Conservation (phyloP, 2,113 vertebrate species). For the Nannobrachium achirus region DNA sequence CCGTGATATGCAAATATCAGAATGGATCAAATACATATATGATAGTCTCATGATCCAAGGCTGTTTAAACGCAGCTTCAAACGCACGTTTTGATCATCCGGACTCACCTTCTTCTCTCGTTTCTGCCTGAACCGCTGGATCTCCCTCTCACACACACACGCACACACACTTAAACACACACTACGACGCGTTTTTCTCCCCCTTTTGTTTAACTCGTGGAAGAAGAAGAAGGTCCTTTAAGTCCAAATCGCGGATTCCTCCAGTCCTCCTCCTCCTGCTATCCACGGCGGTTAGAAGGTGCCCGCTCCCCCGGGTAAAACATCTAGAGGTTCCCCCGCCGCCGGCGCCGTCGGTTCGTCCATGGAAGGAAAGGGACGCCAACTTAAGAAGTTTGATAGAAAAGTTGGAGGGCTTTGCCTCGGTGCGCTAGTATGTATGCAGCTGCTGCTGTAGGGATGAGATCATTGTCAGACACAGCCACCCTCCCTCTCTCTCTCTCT, state of each 20-base stretch:
- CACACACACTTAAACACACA: slow-evolving; percentile 16
- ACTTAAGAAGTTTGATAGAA: slow-evolving; percentile 77
- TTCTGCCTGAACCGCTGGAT: slow-evolving; percentile 28
- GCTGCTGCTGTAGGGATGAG: slow-evolving; percentile 78
- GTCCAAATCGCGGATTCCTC: slow-evolving; percentile 33
- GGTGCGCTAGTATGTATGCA: slow-evolving; percentile 80
- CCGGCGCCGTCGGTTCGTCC: slow-evolving; percentile 22
- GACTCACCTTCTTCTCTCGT: slow-evolving; percentile 74
- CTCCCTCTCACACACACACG: slow-evolving; percentile 27
- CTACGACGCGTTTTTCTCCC: slow-evolving; percentile 30
- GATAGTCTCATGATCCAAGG: no score
- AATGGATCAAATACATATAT: no score
- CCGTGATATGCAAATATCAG: no score
- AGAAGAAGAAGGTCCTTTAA: slow-evolving; percentile 21
- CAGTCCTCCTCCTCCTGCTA: slow-evolving; percentile 15
- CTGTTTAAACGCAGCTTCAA: no score
- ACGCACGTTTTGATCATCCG: slow-evolving; percentile 16
- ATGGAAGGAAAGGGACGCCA: slow-evolving; percentile 36
- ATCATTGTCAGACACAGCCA: slow-evolving; percentile 67
- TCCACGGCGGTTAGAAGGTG: slow-evolving; percentile 9
- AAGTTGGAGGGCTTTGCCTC: slow-evolving; percentile 59
- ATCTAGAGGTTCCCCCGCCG: slow-evolving; percentile 1
- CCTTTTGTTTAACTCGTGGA: slow-evolving; percentile 57
- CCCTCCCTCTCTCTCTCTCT: slow-evolving; percentile 30
- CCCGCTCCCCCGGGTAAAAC: slow-evolving; percentile 13